phyloP scores from a whole-genome alignment of 2,888 invertebrate genomes.

The Polymixis flavicincta region DNA sequence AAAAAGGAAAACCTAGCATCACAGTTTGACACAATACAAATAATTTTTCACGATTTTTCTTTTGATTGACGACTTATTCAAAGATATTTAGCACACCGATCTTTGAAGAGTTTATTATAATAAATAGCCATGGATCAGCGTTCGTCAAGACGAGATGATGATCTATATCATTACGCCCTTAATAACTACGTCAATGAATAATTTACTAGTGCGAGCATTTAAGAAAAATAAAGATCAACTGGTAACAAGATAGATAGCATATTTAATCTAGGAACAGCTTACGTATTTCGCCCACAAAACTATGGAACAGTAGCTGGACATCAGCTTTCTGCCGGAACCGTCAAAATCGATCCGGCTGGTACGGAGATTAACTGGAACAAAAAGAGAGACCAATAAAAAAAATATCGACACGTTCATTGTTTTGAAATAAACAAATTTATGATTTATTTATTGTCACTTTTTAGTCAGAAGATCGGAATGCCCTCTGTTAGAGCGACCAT shows the following conservation, averaged over 20 bases:
- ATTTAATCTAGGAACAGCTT: conserved; percentile 1
- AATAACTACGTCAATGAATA: conserved; percentile 34
- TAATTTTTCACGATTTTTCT: background rate
- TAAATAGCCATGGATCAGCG: conserved; percentile 50
- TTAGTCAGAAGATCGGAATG: background rate
- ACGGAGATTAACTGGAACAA: too few species aligned
- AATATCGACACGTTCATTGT: background rate
- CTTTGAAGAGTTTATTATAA: conserved; percentile 42
- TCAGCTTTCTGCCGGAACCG: too few species aligned
- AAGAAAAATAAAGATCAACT: background rate
- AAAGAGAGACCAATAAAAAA: too few species aligned
- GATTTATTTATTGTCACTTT: too few species aligned
- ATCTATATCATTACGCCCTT: conserved; percentile 30
- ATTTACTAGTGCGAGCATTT: conserved; percentile 13
- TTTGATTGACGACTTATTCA: conserved; percentile 13
- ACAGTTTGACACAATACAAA: background rate
- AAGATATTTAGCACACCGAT: conserved; percentile 44
- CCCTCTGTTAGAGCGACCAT: background rate
- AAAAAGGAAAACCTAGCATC: background rate
- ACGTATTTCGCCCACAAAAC: background rate
- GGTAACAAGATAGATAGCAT: background rate
- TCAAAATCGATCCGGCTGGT: too few species aligned
- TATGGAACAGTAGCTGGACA: background rate
- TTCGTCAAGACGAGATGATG: conserved; percentile 44
- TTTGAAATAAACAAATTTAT: too few species aligned